Conservation (phyloP, 2,797 vertebrate species). For the Gymnopithys bicolor region DNA sequence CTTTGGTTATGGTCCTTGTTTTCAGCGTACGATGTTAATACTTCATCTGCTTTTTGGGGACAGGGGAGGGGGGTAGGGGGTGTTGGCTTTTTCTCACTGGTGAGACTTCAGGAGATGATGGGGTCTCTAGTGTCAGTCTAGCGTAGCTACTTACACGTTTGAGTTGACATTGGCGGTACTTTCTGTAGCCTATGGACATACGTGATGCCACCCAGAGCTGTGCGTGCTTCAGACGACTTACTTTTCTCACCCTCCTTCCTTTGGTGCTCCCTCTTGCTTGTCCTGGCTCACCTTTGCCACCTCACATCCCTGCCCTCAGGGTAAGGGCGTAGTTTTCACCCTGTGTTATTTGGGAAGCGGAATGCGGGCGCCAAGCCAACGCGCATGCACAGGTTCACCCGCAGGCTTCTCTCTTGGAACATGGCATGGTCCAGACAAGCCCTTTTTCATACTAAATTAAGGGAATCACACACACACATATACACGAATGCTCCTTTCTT, state of each 20-base stretch:
- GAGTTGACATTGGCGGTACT: conserved; percentile 32
- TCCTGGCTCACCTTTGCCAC: background rate
- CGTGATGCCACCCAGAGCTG: conserved; percentile 29
- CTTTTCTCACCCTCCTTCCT: conserved; percentile 5
- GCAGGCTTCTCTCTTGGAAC: background rate
- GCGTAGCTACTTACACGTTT: conserved; percentile 2
- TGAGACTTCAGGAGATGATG: background rate
- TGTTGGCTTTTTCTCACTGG: background rate
- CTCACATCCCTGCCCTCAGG: background rate
- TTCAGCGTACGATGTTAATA: conserved; percentile 45
- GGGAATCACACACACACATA: background rate
- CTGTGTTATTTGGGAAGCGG: background rate
- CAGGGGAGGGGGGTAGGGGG: background rate
- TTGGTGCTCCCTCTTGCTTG: background rate
- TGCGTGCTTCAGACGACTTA: conserved; percentile 24
- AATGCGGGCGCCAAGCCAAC: background rate
- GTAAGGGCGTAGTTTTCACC: background rate
- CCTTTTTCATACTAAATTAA: background rate
- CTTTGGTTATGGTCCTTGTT: conserved; percentile 62
- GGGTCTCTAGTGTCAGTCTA: conserved; percentile 51
- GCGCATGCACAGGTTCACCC: background rate
- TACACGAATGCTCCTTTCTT: background rate
- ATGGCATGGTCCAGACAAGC: conserved; percentile 55
- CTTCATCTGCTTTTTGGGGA: conserved; percentile 28
- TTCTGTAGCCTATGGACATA: conserved; percentile 21